These are phyloP conservation scores for Phyllostomus discolor DNA, from an alignment of 2,113 vertebrate species.

Conservation along the genomic window DNA sequence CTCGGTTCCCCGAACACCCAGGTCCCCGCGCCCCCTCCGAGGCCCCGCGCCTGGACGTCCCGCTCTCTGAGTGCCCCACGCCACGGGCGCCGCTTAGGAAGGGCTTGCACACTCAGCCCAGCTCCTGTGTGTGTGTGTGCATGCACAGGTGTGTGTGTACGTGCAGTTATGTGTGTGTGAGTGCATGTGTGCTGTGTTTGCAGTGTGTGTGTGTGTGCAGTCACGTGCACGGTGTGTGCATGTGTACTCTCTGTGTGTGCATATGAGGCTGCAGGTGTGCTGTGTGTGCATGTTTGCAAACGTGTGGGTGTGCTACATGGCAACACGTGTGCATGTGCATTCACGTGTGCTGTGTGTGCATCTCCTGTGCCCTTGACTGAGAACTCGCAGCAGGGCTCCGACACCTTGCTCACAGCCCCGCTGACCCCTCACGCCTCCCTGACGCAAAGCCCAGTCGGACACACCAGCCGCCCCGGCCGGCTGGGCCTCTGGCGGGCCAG, in stretches of 20 bases:
- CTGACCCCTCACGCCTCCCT: background rate
- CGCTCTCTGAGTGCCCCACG: background rate
- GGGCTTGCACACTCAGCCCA: fast-evolving
- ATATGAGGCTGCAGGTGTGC: too few species aligned
- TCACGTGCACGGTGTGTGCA: too few species aligned
- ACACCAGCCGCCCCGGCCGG: background rate
- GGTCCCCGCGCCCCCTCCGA: background rate
- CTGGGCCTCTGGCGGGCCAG: background rate
- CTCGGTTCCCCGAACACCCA: background rate
- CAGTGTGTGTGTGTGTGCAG: background rate
- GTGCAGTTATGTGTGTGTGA: fast-evolving
- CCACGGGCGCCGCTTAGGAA: background rate
- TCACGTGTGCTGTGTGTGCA: background rate
- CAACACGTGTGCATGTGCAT: too few species aligned
- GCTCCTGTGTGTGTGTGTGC: background rate
- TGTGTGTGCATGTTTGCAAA: too few species aligned
- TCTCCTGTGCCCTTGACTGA: too few species aligned
- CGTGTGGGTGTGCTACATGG: too few species aligned
- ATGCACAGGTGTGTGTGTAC: too few species aligned
- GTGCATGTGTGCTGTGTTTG: background rate
- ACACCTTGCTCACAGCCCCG: background rate
- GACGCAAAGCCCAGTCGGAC: background rate
- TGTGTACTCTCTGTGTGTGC: background rate
- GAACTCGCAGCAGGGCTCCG: fast-evolving
- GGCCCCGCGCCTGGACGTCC: background rate